Base-by-base conservation (phyloP, 92 coral and sea anemone species). In the Pocillopora meandrina region DNA sequence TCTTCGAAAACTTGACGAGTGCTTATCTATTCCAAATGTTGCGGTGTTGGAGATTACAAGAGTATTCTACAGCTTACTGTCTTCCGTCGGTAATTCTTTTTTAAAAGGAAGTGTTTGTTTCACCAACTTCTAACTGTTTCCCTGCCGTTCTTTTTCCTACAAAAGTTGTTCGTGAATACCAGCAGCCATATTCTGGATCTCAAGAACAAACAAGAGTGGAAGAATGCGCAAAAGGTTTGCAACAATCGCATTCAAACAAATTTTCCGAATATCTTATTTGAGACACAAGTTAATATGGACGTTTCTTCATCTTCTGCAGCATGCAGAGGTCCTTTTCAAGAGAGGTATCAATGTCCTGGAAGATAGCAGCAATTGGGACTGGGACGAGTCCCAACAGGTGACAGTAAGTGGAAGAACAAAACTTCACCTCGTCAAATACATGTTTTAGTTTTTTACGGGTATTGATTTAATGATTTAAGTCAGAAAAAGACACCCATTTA, bases 161-260 rank as follows among this genome's bases (percentile, higher is more conserved):
- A 61, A 61, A 86, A 97, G 99, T 88, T 82, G 56, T 97, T 97
- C 85, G 83, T 97, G 71, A 93, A 92, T 66, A 81, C 92, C 57
- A 94, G 98, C 56, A 97, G 99, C 79, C 98, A 97, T 57, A 83
- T 97, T 35, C 63, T 97, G 82, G 99, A 97, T 71, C 65, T 88
- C 71, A 92, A 84, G 77, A 97, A 97, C 89, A 87, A 92, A 56
- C 83, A 87, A 58, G 99, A 97, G 42, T 97, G 99, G 98, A 82
- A 76, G 56, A 89, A 92, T 57, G 93, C 97, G 12, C 91, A 90
- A 75, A 92, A 92, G 98, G 99, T 95, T 42, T 42, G 52, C 8
- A 65, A 14, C 68, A 15, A 63, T 8, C 21, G 42, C 2, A 36
- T 0, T 16, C 55, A 70, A 42, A 1, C 23, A 0, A 17, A 34